phyloP scores from a whole-genome alignment of 2,888 invertebrate genomes.

The Acanthopleura granulata region DNA sequence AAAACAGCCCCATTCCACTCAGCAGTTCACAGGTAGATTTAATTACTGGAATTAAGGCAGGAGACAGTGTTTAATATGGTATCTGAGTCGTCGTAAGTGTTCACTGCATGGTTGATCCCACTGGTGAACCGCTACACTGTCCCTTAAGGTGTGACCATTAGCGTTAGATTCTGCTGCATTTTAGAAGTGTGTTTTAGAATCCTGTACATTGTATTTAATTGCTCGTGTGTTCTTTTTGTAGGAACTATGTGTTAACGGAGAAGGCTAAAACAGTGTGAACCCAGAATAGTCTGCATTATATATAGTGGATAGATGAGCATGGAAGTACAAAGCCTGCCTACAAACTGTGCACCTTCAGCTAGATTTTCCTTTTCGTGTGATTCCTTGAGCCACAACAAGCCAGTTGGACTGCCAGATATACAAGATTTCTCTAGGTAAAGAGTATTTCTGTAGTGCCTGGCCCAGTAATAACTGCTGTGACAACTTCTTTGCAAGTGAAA shows the following conservation, averaged over 20 bases:
- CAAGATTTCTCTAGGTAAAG: conserved; percentile 12
- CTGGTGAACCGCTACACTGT: no score
- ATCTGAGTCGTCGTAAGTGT: no score
- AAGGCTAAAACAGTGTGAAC: neutral
- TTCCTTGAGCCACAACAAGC: conserved; percentile 6
- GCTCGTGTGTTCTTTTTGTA: neutral
- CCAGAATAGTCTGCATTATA: neutral
- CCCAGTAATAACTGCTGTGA: no score
- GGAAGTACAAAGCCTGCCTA: conserved; percentile 13
- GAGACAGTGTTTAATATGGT: no score
- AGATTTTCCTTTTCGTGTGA: conserved; percentile 11
- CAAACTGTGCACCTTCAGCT: neutral
- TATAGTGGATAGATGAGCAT: neutral
- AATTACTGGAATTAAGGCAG: no score
- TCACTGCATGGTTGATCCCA: no score
- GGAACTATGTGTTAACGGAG: conserved; percentile 2
- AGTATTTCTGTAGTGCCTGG: no score
- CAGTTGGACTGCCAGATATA: conserved; percentile 11
- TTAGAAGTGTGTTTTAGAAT: neutral
- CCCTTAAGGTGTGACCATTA: no score
- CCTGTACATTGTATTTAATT: neutral
- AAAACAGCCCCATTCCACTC: no score
- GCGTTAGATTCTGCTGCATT: no score
- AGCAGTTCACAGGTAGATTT: no score
- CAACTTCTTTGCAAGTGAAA: no score